These are phyloP conservation scores for Drosophila emarginata DNA, from an alignment of 2,888 invertebrate species.

Conservation along the genomic window DNA sequence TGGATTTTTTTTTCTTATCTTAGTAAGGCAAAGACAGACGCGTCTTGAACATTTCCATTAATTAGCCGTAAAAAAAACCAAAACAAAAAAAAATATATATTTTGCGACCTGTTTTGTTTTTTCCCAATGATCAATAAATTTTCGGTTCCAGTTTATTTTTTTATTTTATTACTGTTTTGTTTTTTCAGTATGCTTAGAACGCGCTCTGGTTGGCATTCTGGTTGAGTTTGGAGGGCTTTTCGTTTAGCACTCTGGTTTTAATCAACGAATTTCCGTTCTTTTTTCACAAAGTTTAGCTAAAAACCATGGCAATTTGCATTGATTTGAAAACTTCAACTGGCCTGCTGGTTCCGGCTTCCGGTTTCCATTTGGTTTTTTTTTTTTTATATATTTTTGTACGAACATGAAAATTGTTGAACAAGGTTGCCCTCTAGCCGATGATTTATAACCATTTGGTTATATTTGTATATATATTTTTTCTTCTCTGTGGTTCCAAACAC, in stretches of 20 bases:
- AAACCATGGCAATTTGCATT: conserved; percentile 40
- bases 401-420: conserved; percentile 60
- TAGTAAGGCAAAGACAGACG: not conserved
- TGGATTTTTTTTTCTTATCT: not conserved
- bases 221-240: conserved; percentile 42
- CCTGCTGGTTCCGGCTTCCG: conserved; percentile 41
- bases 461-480: not conserved
- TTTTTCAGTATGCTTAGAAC: conserved; percentile 28
- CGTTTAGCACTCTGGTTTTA: conserved; percentile 37
- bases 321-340: conserved; percentile 40
- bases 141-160: conserved; percentile 6
- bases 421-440: conserved; percentile 44
- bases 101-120: conserved; percentile 3
- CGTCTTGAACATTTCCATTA: conserved; percentile 32
- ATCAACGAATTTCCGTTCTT: conserved; percentile 38
- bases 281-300: conserved; percentile 42
- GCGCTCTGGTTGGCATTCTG: conserved; percentile 1
- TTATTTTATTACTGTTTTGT: not conserved
- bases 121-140: conserved; percentile 7
- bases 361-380: conserved; percentile 45
- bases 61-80: conserved; percentile 32
- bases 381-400: conserved; percentile 11
- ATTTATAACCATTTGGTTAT: conserved; percentile 46
- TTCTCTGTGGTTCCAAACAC: not conserved
- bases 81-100: conserved; percentile 14